A percentile compares a stretch with the other conserved stretches of the same genome.
These are phyloP conservation scores for Hyphantria cunea DNA, from an alignment of 1,140 invertebrate genomes.

Conservation along the genomic window DNA sequence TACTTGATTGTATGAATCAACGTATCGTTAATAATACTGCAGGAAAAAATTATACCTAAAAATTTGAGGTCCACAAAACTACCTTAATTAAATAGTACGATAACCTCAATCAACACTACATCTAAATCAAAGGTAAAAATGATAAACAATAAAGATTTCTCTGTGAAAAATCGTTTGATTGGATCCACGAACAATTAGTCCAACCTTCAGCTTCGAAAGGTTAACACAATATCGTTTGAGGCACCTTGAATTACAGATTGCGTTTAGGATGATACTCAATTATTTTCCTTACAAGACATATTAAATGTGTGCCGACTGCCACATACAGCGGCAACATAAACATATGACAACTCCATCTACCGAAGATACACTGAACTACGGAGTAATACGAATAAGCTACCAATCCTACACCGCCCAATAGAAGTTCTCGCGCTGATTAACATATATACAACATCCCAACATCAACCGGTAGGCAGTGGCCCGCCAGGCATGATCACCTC, in stretches of 20 bases:
- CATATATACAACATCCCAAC: no score
- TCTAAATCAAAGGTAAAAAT: conserved; percentile 16
- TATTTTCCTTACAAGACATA: conserved; percentile 8
- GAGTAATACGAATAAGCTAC: no score
- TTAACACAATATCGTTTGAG: conserved; percentile 31
- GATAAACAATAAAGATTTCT: conserved; percentile 29
- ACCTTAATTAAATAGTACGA: background rate
- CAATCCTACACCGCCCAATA: no score
- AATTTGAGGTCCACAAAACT: background rate
- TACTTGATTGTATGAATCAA: no score
- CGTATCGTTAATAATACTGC: no score
- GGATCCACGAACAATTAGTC: conserved; percentile 37
- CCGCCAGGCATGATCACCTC: no score
- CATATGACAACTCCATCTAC: no score
- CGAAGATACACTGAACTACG: no score
- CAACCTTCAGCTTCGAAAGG: conserved; percentile 42
- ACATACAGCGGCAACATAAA: no score
- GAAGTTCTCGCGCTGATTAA: no score
- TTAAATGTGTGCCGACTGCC: no score
- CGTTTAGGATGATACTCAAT: conserved; percentile 9
- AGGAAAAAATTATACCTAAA: background rate
- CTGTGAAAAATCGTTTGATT: conserved; percentile 43
- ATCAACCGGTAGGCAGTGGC: no score
- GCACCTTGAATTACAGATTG: conserved; percentile 21
- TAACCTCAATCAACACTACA: conserved; percentile 23